Percentiles rank a stretch among this genome's conserved stretches.
Evolutionary conservation across 2,113 vertebrate genomes (phyloP).

Genomic region (Diglossa brunneiventris): DNA sequence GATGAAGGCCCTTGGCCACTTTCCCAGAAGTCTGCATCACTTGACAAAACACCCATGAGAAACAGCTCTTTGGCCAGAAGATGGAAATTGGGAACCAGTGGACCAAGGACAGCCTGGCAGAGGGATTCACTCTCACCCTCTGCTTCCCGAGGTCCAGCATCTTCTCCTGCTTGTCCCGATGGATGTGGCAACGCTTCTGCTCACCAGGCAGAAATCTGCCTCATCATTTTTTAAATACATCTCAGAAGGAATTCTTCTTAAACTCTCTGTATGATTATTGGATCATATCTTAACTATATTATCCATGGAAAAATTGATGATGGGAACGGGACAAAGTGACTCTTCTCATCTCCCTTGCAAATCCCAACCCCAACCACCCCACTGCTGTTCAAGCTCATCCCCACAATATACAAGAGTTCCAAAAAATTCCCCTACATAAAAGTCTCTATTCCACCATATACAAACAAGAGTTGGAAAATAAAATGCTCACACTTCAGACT

Average conservation of each 20-base stretch:
- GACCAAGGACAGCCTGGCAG: not conserved
- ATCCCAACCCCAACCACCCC: accelerated
- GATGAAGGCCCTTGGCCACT: not conserved
- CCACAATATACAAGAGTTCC: not conserved
- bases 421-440: not conserved
- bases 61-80: not conserved
- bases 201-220: not conserved
- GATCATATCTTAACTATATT: not conserved
- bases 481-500: not conserved
- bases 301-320: not conserved
- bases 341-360: not conserved
- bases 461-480: not conserved
- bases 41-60: not conserved
- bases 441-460: not conserved
- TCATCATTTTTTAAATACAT: not conserved
- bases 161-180: not conserved
- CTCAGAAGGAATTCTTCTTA: not conserved
- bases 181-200: not conserved
- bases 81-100: not conserved
- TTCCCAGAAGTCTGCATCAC: not conserved
- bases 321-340: not conserved
- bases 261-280: not conserved
- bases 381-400: not conserved
- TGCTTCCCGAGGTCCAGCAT: not conserved
- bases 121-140: not conserved